Conservation (phyloP, 2,888 invertebrate genomes). For the Parnassius orleans region DNA sequence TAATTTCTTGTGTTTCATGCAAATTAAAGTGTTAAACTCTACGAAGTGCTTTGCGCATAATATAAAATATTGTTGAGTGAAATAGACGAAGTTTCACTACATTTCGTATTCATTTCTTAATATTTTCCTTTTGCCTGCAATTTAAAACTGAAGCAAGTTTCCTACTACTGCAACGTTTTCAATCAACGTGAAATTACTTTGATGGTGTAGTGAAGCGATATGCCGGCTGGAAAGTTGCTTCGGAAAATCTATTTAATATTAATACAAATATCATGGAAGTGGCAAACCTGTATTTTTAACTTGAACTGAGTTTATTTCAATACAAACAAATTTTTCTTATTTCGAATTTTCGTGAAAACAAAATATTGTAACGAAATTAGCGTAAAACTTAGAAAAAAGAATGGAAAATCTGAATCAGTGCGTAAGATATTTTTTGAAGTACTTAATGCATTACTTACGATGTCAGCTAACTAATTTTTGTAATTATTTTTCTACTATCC, state of each 20-base stretch:
- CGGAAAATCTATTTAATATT: neutral
- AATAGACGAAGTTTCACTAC: neutral
- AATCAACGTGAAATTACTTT: slow-evolving; percentile 5
- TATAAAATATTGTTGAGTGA: neutral
- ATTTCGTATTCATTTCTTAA: slow-evolving; percentile 7
- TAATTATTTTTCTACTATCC: too few species aligned
- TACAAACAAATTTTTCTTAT: too few species aligned
- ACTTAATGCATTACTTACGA: too few species aligned
- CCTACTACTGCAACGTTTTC: slow-evolving; percentile 3
- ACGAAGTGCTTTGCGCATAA: neutral
- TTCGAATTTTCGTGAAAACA: too few species aligned
- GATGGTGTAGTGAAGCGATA: neutral
- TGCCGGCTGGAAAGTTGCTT: neutral
- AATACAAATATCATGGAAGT: neutral
- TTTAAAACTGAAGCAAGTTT: slow-evolving; percentile 1
- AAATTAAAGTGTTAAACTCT: neutral
- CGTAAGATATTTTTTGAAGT: too few species aligned
- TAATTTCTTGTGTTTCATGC: too few species aligned
- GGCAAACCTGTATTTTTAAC: too few species aligned
- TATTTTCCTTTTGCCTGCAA: slow-evolving; percentile 3
- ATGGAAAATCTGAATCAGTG: too few species aligned
- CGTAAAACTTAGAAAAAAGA: too few species aligned
- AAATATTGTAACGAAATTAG: too few species aligned
- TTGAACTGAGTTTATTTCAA: too few species aligned
- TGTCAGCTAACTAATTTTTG: too few species aligned